A percentile compares a stretch with the other conserved stretches of the same genome.
Conservation (phyloP, 2,113 vertebrate species). For the Scatophagus argus region DNA sequence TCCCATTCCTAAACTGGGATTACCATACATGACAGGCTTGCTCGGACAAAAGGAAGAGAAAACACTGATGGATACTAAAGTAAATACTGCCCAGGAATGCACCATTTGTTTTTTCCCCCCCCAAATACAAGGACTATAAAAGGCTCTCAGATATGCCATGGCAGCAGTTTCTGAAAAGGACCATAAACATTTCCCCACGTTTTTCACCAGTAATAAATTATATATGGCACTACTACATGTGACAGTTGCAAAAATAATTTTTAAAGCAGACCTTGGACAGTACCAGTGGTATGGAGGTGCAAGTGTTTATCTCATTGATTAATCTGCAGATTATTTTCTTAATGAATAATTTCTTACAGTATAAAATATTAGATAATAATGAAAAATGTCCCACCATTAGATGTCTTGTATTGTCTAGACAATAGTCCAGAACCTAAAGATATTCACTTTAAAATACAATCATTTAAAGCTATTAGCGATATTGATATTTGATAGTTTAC, state of each 20-base stretch:
- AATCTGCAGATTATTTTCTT: background rate
- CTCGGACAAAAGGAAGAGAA: conserved; percentile 34
- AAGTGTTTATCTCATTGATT: background rate
- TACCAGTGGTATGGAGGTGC: background rate
- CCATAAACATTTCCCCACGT: background rate
- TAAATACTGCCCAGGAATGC: conserved; percentile 54
- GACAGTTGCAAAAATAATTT: background rate
- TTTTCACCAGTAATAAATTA: background rate
- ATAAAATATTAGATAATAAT: background rate
- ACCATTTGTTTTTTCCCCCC: conserved; percentile 5
- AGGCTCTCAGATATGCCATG: background rate
- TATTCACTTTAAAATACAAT: background rate
- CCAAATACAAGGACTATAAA: conserved; percentile 29
- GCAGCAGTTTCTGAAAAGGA: background rate
- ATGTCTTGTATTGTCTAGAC: background rate
- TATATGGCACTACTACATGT: background rate
- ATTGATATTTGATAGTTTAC: background rate
- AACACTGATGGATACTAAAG: conserved; percentile 43
- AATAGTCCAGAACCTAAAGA: background rate
- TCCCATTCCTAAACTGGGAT: conserved; percentile 51
- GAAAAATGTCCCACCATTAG: background rate
- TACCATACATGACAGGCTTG: conserved; percentile 23
- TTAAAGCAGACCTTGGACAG: too few relatives aligned
- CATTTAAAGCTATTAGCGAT: too few relatives aligned
- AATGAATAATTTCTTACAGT: background rate